These are phyloP conservation scores for Crematogaster levior DNA, from an alignment of 2,888 invertebrate species.

Conservation along the genomic window DNA sequence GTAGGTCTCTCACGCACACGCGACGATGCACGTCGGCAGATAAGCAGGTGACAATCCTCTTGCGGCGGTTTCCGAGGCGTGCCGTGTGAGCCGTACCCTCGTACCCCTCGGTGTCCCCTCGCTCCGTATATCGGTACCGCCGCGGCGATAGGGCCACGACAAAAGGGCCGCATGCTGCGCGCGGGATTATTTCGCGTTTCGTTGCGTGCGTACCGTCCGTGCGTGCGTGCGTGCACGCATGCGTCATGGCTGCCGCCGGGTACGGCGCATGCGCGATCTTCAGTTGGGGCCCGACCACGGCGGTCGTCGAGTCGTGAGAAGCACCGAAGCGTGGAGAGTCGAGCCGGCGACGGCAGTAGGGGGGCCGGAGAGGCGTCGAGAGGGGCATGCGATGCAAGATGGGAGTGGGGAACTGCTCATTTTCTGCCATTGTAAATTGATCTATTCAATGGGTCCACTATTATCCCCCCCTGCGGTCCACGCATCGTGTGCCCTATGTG, in stretches of 20 bases:
- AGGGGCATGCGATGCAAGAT: conserved; percentile 31
- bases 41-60: conserved; percentile 85
- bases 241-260: conserved; percentile 43
- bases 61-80: conserved; percentile 82
- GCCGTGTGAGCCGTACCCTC: conserved; percentile 59
- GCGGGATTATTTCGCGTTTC: conserved; percentile 78
- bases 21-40: conserved; percentile 68
- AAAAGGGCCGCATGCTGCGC: conserved; percentile 80
- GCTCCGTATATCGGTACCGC: conserved; percentile 47
- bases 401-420: conserved; percentile 80
- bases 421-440: conserved; percentile 86
- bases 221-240: conserved; percentile 62
- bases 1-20: conserved; percentile 30
- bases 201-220: conserved; percentile 60
- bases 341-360: conserved; percentile 42
- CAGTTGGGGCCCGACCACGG: conserved; percentile 68
- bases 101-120: conserved; percentile 43
- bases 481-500: conserved; percentile 77
- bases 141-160: conserved; percentile 67
- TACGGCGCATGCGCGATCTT: conserved; percentile 70
- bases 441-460: conserved; percentile 85
- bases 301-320: conserved; percentile 70
- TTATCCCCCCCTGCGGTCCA: conserved; percentile 81
- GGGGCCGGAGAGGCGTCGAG: conserved; percentile 54
- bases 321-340: conserved; percentile 65